phyloP scores from a whole-genome alignment of 2,888 invertebrate genomes.

The Fragum sueziense region DNA sequence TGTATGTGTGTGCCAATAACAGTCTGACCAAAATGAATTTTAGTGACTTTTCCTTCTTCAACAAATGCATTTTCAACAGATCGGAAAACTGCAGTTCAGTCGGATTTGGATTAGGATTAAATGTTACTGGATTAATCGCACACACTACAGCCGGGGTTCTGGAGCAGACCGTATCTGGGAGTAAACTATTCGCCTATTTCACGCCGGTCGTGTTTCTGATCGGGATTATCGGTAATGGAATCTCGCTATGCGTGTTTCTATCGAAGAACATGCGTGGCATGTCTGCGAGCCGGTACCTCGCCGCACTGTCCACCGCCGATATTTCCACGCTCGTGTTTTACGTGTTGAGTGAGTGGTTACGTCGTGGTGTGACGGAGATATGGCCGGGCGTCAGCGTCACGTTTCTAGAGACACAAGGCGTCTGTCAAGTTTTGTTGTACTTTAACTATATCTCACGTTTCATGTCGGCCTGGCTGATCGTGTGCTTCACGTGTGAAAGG shows the following conservation, averaged over 20 bases:
- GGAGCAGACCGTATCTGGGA: constrained; percentile 22
- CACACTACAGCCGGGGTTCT: not conserved
- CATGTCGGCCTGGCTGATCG: constrained; percentile 79
- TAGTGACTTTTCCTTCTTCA: constrained; percentile 1
- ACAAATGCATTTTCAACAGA: constrained; percentile 1
- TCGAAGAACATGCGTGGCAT: constrained; percentile 86
- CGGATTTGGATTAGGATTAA: too few species aligned
- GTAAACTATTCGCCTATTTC: constrained; percentile 85
- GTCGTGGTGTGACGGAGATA: constrained; percentile 68
- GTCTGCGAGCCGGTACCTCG: constrained; percentile 91
- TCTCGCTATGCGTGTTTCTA: constrained; percentile 90
- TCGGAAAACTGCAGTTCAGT: constrained; percentile 5
- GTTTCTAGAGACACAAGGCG: constrained; percentile 64
- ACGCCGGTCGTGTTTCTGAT: constrained; percentile 88
- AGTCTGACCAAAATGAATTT: constrained; percentile 9
- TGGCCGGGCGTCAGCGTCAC: constrained; percentile 43
- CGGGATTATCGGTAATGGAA: constrained; percentile 90
- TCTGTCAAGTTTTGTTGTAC: constrained; percentile 88
- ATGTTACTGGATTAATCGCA: not conserved
- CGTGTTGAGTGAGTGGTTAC: constrained; percentile 79
- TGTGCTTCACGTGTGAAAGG: constrained; percentile 78
- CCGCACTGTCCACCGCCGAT: constrained; percentile 90
- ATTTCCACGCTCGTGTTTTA: constrained; percentile 87
- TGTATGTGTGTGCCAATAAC: too few species aligned
- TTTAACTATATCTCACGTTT: constrained; percentile 83